Conservation (phyloP, 2,888 invertebrate species). For the Agrotis clavis region DNA sequence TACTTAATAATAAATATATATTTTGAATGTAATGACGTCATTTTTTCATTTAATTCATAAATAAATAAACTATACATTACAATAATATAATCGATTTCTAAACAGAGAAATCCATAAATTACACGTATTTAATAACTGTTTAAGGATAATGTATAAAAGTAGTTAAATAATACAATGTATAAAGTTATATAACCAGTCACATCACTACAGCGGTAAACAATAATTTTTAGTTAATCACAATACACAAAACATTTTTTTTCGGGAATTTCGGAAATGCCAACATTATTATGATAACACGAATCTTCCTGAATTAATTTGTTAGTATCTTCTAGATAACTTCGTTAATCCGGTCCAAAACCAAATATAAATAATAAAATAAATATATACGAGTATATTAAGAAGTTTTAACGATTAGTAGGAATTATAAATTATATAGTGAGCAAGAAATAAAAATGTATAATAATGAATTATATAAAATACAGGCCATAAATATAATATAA, state of each 20-base stretch:
- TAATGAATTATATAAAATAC: constrained; percentile 8
- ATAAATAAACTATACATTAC: constrained; percentile 10
- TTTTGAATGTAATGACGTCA: neutral
- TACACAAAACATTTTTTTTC: constrained; percentile 67
- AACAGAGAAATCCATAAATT: constrained; percentile 42
- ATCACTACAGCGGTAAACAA: constrained; percentile 54
- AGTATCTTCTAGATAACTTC: constrained; percentile 45
- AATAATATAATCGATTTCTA: constrained; percentile 50
- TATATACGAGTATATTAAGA: constrained; percentile 28
- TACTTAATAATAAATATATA: neutral
- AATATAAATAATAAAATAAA: constrained; percentile 16
- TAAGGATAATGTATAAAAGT: neutral
- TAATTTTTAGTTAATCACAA: constrained; percentile 78
- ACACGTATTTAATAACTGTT: constrained; percentile 30
- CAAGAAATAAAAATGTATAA: constrained; percentile 16
- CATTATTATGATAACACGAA: constrained; percentile 51
- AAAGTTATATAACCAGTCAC: constrained; percentile 37
- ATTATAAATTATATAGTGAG: constrained; percentile 8
- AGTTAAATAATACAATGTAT: neutral
- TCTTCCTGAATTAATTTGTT: constrained; percentile 61
- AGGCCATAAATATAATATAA: constrained; percentile 26
- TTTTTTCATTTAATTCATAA: neutral
- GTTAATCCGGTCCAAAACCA: constrained; percentile 49
- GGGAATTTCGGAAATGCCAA: constrained; percentile 63
- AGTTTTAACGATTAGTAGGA: constrained; percentile 38